Percentiles rank a stretch among this genome's conserved stretches.
These are phyloP conservation scores for Latrodectus hesperus DNA, from an alignment of 2,888 invertebrate genomes.

Conservation along the genomic window DNA sequence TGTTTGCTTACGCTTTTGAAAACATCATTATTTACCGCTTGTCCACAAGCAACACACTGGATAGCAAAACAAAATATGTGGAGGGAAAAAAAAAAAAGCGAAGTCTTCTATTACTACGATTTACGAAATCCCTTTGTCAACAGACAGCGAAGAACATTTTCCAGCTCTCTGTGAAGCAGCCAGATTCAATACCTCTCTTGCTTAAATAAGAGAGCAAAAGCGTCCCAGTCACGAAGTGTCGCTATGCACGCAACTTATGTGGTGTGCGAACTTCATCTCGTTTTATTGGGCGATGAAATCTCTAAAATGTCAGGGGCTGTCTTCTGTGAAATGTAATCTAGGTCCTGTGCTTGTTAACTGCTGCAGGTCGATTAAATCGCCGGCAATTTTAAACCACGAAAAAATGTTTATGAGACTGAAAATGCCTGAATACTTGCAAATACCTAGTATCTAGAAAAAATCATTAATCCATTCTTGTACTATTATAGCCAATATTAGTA, in stretches of 20 bases:
- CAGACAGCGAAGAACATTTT: constrained; percentile 7
- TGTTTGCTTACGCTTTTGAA: constrained; percentile 27
- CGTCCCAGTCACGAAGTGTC: background rate
- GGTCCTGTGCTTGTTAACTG: too few species aligned
- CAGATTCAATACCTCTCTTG: background rate
- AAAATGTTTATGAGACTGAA: too few species aligned
- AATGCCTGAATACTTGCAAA: too few species aligned
- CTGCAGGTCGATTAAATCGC: too few species aligned
- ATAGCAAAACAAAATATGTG: background rate
- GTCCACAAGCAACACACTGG: background rate
- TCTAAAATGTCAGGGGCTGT: background rate
- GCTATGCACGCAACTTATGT: background rate
- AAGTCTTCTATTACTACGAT: constrained; percentile 22
- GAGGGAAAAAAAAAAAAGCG: background rate
- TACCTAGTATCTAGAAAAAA: too few species aligned
- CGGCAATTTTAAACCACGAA: too few species aligned
- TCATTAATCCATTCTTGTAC: too few species aligned
- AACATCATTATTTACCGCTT: constrained; percentile 30
- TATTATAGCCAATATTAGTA: too few species aligned
- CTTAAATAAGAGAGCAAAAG: background rate
- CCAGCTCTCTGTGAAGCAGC: background rate
- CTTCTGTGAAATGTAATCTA: background rate
- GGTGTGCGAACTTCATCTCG: background rate
- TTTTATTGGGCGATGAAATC: background rate
- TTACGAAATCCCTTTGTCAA: constrained; percentile 18